Evolutionary conservation across 2,113 vertebrate genomes (phyloP).

Genomic region (Strix uralensis): DNA sequence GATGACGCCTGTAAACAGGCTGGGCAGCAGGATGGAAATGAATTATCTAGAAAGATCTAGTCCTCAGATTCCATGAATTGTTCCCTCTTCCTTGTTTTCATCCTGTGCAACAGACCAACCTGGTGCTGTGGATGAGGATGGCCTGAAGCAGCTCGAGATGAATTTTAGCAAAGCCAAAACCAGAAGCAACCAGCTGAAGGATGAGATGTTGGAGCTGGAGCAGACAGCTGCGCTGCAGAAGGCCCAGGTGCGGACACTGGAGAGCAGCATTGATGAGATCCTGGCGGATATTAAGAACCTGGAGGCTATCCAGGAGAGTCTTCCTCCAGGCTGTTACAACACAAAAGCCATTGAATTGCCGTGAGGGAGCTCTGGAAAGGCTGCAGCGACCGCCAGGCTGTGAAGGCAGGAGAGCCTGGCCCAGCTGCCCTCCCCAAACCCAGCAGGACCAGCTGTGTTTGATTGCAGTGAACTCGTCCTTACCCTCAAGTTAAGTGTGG

Average conservation of each 20-base stretch:
- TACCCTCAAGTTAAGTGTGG: not conserved
- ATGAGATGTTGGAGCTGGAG: constrained; percentile 73
- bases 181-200: constrained; percentile 68
- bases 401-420: not conserved
- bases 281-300: constrained; percentile 87
- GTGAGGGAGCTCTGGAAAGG: constrained; percentile 49
- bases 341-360: constrained; percentile 81
- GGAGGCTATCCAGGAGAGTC: constrained; percentile 76
- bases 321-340: constrained; percentile 88
- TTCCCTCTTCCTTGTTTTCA: not conserved
- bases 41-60: not conserved
- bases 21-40: not conserved
- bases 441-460: not conserved
- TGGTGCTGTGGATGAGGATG: constrained; percentile 68
- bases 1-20: not conserved
- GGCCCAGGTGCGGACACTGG: constrained; percentile 57
- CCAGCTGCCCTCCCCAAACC: not conserved
- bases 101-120: constrained; percentile 72
- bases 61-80: not conserved
- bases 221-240: constrained; percentile 69
- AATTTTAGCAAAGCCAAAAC: constrained; percentile 67
- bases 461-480: not conserved
- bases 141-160: constrained; percentile 65
- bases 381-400: not conserved
- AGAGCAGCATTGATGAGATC: constrained; percentile 80